phyloP scores from a whole-genome alignment of 2,113 vertebrate genomes.

The Sakesphorus luctuosus region DNA sequence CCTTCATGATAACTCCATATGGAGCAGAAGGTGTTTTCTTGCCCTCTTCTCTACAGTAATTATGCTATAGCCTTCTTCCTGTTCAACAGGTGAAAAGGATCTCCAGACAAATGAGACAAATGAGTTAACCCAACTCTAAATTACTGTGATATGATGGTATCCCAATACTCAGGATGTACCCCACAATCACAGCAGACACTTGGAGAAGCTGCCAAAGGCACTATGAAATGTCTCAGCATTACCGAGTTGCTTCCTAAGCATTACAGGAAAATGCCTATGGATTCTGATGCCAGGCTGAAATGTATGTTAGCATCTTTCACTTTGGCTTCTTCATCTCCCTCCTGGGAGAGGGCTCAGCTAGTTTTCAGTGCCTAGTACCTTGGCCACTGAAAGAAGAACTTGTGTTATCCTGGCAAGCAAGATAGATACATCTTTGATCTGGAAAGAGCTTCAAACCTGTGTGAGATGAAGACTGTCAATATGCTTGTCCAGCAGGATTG shows the following conservation, averaged over 20 bases:
- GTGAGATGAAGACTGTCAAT: neutral
- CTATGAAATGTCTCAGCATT: neutral
- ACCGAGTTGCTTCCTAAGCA: neutral
- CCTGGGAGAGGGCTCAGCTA: neutral
- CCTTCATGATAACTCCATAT: neutral
- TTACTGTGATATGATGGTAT: neutral
- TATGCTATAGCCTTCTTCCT: neutral
- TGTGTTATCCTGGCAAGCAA: neutral
- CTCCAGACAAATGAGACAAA: neutral
- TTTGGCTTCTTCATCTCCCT: neutral
- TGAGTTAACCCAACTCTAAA: neutral
- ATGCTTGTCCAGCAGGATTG: neutral
- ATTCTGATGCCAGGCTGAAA: neutral
- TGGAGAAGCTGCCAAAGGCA: neutral
- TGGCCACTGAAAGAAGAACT: neutral
- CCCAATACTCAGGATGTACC: neutral
- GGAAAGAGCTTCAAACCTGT: neutral
- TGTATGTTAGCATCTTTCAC: neutral
- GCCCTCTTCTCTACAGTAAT: neutral
- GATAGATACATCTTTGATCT: fast-evolving
- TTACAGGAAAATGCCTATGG: neutral
- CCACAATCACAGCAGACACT: neutral
- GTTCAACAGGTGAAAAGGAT: neutral
- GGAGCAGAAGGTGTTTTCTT: neutral
- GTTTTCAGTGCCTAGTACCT: neutral